phyloP scores from a whole-genome alignment of 2,888 invertebrate genomes.

The Thumatha senex region DNA sequence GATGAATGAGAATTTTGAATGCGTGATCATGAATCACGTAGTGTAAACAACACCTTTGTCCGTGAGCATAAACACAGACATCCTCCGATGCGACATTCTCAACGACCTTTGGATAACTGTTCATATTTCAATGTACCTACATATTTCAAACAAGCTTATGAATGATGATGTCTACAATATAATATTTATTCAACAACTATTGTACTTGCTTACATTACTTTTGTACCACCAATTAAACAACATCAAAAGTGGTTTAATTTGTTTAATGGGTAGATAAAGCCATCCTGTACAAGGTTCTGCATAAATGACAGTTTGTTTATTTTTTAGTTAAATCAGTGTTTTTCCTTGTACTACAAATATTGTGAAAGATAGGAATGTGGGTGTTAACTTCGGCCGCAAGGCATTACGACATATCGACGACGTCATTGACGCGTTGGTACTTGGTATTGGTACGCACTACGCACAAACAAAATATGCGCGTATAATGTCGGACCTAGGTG shows the following conservation, averaged over 20 bases:
- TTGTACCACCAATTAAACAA: background rate
- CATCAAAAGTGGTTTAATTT: background rate
- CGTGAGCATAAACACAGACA: conserved; percentile 22
- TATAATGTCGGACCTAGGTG: conserved; percentile 16
- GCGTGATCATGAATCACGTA: conserved; percentile 32
- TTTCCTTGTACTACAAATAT: conserved; percentile 29
- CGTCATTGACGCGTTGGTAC: conserved; percentile 29
- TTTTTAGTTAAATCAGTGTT: conserved; percentile 29
- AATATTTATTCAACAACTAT: background rate
- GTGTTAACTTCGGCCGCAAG: conserved; percentile 24
- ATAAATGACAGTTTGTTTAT: conserved; percentile 7
- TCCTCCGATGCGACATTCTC: conserved; percentile 14
- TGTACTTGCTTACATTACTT: background rate
- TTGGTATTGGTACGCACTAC: no score
- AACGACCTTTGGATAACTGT: conserved; percentile 11
- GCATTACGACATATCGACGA: conserved; percentile 31
- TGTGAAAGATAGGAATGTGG: conserved; percentile 34
- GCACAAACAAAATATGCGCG: conserved; percentile 21
- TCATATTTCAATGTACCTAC: conserved; percentile 3
- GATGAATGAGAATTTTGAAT: conserved; percentile 27
- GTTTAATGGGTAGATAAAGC: background rate
- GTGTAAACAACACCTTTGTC: conserved; percentile 31
- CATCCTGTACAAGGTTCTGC: background rate
- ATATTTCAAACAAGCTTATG: background rate
- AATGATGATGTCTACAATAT: background rate